phyloP scores from a whole-genome alignment of 2,113 vertebrate species.

The Syngnathus scovelli region DNA sequence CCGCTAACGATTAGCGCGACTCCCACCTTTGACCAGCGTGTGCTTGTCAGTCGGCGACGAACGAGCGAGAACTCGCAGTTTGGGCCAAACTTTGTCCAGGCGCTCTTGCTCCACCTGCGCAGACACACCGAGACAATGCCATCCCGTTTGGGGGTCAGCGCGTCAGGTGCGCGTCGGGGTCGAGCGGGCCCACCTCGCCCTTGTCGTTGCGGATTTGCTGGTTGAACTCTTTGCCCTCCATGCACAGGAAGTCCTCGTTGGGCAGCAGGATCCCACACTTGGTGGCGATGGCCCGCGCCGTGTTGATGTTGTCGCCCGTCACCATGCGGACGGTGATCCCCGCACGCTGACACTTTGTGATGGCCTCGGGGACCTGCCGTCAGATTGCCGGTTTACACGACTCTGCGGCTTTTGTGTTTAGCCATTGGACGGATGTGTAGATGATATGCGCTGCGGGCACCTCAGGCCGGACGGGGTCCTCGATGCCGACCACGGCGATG shows the following conservation, averaged over 20 bases:
- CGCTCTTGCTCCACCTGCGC: conserved; percentile 92
- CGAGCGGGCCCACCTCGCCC: conserved; percentile 78
- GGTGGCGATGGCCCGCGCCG: conserved; percentile 89
- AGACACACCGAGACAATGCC: neutral
- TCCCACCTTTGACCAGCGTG: conserved; percentile 91
- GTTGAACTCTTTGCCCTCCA: conserved; percentile 98
- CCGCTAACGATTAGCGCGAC: neutral
- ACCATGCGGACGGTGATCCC: conserved; percentile 98
- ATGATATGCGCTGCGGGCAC: conserved; percentile 52
- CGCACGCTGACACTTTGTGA: conserved; percentile 84
- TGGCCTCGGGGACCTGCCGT: conserved; percentile 85
- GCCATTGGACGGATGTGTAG: neutral
- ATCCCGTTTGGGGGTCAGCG: neutral
- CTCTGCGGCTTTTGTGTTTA: neutral
- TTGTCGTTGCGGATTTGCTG: conserved; percentile 92
- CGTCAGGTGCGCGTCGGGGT: neutral
- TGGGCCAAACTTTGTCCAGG: conserved; percentile 95
- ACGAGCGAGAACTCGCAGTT: conserved; percentile 87
- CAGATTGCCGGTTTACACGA: too few species aligned
- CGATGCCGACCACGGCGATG: conserved; percentile 88
- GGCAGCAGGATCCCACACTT: conserved; percentile 93
- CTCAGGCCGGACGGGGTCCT: conserved; percentile 94
- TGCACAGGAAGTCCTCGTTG: conserved; percentile 85
- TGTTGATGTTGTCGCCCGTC: conserved; percentile 97
- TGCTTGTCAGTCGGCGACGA: conserved; percentile 97